Evolutionary conservation across 2,888 invertebrate species (phyloP).

Genomic region (Parnassius mnemosyne): DNA sequence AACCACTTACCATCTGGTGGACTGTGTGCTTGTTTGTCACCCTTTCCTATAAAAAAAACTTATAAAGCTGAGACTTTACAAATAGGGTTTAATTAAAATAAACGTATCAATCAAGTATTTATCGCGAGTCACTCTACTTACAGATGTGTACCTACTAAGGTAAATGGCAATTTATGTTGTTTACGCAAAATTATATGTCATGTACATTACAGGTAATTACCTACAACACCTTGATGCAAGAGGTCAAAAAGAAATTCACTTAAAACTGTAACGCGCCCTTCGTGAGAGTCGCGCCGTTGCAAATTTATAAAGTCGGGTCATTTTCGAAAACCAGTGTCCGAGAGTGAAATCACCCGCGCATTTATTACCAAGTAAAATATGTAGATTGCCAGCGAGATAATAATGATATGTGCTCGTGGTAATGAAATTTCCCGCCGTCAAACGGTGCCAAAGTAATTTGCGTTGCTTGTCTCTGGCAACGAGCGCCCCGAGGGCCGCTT

Average conservation of each 20-base stretch:
- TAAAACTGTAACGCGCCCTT: conserved; percentile 79
- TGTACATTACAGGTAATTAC: conserved; percentile 62
- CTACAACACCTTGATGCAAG: conserved; percentile 72
- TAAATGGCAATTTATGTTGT: conserved; percentile 72
- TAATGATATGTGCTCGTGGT: conserved; percentile 81
- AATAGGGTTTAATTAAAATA: conserved; percentile 18
- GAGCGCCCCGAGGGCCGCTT: conserved; percentile 77
- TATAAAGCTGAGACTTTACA: background rate
- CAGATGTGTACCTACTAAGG: conserved; percentile 39
- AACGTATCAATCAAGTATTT: conserved; percentile 27
- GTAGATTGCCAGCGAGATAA: conserved; percentile 79
- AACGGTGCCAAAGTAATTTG: conserved; percentile 81
- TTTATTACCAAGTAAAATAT: conserved; percentile 79
- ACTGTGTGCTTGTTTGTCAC: too few relatives aligned
- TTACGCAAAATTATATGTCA: conserved; percentile 70
- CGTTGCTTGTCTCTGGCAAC: conserved; percentile 76
- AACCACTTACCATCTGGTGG: too few relatives aligned
- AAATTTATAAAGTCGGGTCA: conserved; percentile 75
- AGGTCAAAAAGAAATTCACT: conserved; percentile 81
- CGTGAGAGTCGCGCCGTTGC: conserved; percentile 58
- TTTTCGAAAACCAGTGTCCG: conserved; percentile 78
- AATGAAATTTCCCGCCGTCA: conserved; percentile 81
- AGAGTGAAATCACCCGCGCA: conserved; percentile 79
- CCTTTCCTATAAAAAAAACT: too few relatives aligned
- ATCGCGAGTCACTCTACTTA: conserved; percentile 29